Base-by-base conservation (phyloP, 2,797 vertebrate genomes). In the Urophycis tenuis region DNA sequence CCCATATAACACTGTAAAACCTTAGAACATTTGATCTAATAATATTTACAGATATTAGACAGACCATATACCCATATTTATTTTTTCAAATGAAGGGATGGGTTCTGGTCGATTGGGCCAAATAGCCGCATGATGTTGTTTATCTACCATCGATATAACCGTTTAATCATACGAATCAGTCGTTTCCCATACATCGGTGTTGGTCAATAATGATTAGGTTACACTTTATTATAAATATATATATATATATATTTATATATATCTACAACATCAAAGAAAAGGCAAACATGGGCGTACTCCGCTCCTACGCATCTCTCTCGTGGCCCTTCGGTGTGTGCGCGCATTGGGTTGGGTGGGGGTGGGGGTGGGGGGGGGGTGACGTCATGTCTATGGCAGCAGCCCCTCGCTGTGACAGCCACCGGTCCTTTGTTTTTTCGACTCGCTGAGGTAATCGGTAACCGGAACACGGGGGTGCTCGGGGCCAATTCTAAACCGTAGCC, bases 371-470 rank as follows among this genome's bases (percentile, higher is more conserved):
- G 76, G 60, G 5, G 73, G 85, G 75, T 93, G 92, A 92, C 92
- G 92, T 93, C 90, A 92, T 91, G 90, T 92, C 91, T 92, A 78
- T 64, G 29, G 53, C 53, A 64, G 53, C 53, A 64, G 22, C 53
- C n/a, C 53, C 53, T 8, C 19, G 49, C 49, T 25, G 53, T n/a
- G 53, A 64, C n/a, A 64, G n/a, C 53, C n/a, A 64, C 53, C 22
- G 53, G 53, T 64, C 53, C 53, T 64, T 64, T 64, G 53, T 64
- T 25, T 64, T 64, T 64, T 29, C 25, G n/a, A 64, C n/a, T 10
- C n/a, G n/a, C n/a, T 25, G n/a, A 64, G n/a, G 53, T 53, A 22
- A 53, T 53, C 49, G 49, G 49, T 53, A 5, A 53, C 49, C 49
- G 49, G 49, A 53, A 53, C 53, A 64, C 53, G 53, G 53, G 53